phyloP scores from a whole-genome alignment of 2,797 vertebrate genomes.

The Valencia hispanica region DNA sequence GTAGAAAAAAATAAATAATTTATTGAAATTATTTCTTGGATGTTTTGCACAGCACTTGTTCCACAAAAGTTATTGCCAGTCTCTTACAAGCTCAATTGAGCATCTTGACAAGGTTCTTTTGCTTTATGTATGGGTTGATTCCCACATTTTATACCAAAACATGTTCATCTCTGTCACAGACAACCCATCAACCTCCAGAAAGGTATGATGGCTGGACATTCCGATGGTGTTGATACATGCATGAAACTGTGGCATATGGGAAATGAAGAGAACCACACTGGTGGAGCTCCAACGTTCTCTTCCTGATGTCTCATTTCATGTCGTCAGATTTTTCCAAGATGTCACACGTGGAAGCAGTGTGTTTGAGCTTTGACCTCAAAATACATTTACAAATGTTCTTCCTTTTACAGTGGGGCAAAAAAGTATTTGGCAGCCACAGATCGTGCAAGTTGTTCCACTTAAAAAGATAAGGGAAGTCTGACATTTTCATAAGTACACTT shows the following conservation, averaged over 20 bases:
- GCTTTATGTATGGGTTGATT: not conserved
- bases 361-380: not conserved
- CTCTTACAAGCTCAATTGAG: not conserved
- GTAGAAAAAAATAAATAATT: too few relatives aligned
- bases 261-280: not conserved
- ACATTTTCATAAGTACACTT: too few relatives aligned
- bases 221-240: too few relatives aligned
- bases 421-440: too few relatives aligned
- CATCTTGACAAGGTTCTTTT: not conserved
- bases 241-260: not conserved
- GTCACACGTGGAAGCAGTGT: not conserved
- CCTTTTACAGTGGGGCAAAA: too few relatives aligned
- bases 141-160: not conserved
- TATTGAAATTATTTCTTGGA: too few relatives aligned
- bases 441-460: too few relatives aligned
- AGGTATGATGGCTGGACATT: too few relatives aligned
- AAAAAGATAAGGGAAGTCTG: too few relatives aligned
- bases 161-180: not conserved
- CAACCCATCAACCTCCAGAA: not conserved
- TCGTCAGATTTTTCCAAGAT: not conserved
- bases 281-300: not conserved
- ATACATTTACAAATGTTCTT: not conserved
- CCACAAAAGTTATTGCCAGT: not conserved
- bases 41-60: not conserved
- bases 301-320: not conserved